These are phyloP conservation scores for Siniperca undulata DNA, from an alignment of 2,797 vertebrate genomes.

Conservation along the genomic window DNA sequence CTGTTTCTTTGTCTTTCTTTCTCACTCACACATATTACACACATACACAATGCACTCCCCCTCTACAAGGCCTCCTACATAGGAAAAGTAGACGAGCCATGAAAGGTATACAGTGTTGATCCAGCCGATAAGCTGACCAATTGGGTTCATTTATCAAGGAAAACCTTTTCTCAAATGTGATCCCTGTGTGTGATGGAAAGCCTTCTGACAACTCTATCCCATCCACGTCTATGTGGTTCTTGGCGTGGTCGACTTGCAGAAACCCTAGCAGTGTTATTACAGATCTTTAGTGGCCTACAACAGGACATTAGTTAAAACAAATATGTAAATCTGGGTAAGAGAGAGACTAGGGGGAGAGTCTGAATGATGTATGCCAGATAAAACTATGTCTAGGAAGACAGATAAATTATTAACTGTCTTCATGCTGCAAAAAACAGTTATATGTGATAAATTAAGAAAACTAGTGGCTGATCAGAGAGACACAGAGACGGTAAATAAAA, in stretches of 20 bases:
- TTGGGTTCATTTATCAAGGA: slow-evolving; percentile 72
- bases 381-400: slow-evolving; percentile 58
- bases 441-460: slow-evolving; percentile 58
- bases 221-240: slow-evolving; percentile 67
- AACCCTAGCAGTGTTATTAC: slow-evolving; percentile 78
- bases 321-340: slow-evolving; percentile 74
- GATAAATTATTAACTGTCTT: slow-evolving; percentile 50
- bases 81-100: slow-evolving; percentile 63
- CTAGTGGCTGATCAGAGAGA: slow-evolving; percentile 56
- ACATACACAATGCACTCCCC: slow-evolving; percentile 15
- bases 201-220: slow-evolving; percentile 73
- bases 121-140: slow-evolving; percentile 74
- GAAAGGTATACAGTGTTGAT: slow-evolving; percentile 71
- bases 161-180: slow-evolving; percentile 70
- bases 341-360: slow-evolving; percentile 38
- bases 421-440: slow-evolving; percentile 38
- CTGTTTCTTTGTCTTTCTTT: slow-evolving; percentile 24
- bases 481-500: slow-evolving; percentile 61
- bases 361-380: slow-evolving; percentile 59
- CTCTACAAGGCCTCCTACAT: slow-evolving; percentile 55
- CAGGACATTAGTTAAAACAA: slow-evolving; percentile 79
- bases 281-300: slow-evolving; percentile 74
- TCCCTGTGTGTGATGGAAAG: slow-evolving; percentile 71
- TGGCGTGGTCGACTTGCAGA: slow-evolving; percentile 48
- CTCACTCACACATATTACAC: slow-evolving; percentile 28